Percentiles rank a stretch among this genome's conserved stretches.
Evolutionary conservation across 2,888 invertebrate genomes (phyloP).

Genomic region (Azorinus chamasolen): DNA sequence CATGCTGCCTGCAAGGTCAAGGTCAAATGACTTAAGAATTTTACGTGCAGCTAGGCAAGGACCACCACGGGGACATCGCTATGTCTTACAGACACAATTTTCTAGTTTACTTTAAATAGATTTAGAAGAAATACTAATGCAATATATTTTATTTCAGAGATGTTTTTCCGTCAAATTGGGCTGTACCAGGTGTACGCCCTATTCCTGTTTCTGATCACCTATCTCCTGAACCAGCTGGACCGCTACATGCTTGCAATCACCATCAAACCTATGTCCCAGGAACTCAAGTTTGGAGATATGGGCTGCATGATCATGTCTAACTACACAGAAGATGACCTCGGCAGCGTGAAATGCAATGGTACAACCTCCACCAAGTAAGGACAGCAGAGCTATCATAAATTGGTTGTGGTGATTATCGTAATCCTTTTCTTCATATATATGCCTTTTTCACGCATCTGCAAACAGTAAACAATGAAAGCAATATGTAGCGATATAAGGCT

Average conservation of each 20-base stretch:
- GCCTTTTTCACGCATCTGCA: no score
- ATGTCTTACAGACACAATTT: no score
- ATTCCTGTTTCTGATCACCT: conserved; percentile 79
- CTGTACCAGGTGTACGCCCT: conserved; percentile 81
- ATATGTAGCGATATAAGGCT: no score
- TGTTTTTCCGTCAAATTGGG: conserved; percentile 49
- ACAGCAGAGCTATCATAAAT: neutral
- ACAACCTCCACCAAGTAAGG: conserved; percentile 38
- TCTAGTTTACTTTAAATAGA: no score
- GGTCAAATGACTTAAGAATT: no score
- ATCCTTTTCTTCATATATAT: no score
- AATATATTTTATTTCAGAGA: conserved; percentile 44
- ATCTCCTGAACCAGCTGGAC: conserved; percentile 84
- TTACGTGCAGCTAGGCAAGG: no score
- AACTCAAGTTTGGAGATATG: conserved; percentile 83
- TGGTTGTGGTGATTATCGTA: no score
- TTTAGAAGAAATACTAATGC: no score
- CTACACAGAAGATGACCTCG: conserved; percentile 54
- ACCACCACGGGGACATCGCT: no score
- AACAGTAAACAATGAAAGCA: no score
- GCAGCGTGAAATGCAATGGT: conserved; percentile 66
- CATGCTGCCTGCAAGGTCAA: no score
- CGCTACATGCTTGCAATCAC: conserved; percentile 83
- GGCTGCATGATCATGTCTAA: conserved; percentile 78
- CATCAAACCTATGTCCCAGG: conserved; percentile 82